A percentile compares a stretch with the other conserved stretches of the same genome.
phyloP scores from a whole-genome alignment of 2,888 invertebrate species.

The Adela reaumurella region DNA sequence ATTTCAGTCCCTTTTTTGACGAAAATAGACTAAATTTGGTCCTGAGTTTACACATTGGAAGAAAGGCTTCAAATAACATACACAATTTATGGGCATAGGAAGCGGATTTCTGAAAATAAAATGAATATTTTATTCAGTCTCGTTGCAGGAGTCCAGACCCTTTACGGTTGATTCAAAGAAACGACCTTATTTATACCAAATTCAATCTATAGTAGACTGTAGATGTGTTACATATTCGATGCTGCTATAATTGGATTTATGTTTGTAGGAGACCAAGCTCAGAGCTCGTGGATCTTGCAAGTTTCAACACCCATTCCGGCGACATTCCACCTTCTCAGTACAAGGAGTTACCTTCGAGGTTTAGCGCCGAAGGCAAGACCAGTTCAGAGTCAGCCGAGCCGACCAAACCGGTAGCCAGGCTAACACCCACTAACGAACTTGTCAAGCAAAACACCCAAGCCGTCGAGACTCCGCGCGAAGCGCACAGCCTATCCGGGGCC shows the following conservation, averaged over 20 bases:
- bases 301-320: constrained; percentile 71
- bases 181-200: too few relatives aligned
- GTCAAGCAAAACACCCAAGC: constrained; percentile 26
- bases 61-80: too few relatives aligned
- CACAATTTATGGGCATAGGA: not conserved
- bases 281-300: constrained; percentile 77
- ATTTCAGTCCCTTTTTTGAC: too few relatives aligned
- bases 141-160: too few relatives aligned
- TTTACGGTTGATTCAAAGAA: not conserved
- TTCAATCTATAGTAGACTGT: constrained; percentile 6
- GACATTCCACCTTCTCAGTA: constrained; percentile 50
- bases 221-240: constrained; percentile 1
- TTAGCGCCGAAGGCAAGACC: constrained; percentile 44
- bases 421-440: constrained; percentile 43
- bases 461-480: constrained; percentile 34
- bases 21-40: too few relatives aligned
- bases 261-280: constrained; percentile 66
- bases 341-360: constrained; percentile 42
- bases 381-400: constrained; percentile 54
- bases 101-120: too few relatives aligned
- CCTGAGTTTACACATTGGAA: too few relatives aligned
- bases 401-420: constrained; percentile 49
- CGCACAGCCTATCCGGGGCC: constrained; percentile 37
- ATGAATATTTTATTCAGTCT: too few relatives aligned
- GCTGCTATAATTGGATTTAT: constrained; percentile 6